Conservation (phyloP, 2,113 vertebrate genomes). For the Trochalopteron elliotii region DNA sequence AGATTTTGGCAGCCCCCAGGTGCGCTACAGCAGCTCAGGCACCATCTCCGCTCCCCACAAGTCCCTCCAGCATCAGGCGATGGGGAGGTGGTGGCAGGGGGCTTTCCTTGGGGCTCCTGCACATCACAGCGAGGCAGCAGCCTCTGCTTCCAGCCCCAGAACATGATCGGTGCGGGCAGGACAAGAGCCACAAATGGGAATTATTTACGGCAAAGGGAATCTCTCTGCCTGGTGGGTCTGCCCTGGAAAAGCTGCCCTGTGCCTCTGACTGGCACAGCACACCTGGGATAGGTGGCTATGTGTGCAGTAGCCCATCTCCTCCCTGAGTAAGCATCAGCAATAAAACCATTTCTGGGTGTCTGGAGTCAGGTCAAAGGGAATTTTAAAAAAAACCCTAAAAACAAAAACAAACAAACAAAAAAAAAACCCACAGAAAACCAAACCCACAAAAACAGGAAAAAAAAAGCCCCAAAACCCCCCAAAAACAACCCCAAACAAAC, state of each 20-base stretch:
- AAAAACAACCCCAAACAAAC: not conserved
- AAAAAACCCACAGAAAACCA: not conserved
- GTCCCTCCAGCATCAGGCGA: not conserved
- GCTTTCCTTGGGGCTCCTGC: not conserved
- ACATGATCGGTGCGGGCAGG: not conserved
- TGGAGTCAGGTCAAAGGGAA: not conserved
- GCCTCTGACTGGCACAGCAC: fast-evolving
- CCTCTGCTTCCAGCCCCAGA: not conserved
- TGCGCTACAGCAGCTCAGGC: fast-evolving
- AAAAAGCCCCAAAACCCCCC: no score
- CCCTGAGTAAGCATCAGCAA: not conserved
- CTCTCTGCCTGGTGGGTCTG: not conserved
- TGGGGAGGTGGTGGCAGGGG: not conserved
- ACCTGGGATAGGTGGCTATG: not conserved
- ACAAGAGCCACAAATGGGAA: not conserved
- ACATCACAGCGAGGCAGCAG: fast-evolving
- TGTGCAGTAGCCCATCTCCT: not conserved
- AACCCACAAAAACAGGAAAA: not conserved
- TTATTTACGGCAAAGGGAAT: not conserved
- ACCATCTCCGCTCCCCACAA: not conserved
- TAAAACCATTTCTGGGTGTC: not conserved
- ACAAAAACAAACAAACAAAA: not conserved
- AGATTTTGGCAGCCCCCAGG: not conserved
- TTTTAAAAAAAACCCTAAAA: not conserved
- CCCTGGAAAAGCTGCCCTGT: not conserved